Evolutionary conservation across 2,888 invertebrate species (phyloP).

Genomic region (Allophyes oxyacanthae): DNA sequence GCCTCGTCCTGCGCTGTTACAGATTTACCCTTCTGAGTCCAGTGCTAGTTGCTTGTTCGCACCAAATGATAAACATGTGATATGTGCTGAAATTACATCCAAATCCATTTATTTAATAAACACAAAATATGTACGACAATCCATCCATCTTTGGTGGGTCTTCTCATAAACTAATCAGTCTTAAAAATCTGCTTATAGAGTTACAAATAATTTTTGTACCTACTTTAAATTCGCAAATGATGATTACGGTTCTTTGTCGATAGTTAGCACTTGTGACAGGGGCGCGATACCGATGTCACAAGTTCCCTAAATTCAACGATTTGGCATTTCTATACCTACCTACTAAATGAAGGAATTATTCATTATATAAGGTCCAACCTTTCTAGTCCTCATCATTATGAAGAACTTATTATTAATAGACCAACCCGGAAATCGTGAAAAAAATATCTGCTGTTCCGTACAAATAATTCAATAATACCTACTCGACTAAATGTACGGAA

Average conservation of each 20-base stretch:
- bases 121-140: background rate
- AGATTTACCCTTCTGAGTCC: slow-evolving; percentile 52
- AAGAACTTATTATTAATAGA: no score
- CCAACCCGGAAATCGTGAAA: no score
- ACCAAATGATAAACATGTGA: slow-evolving; percentile 21
- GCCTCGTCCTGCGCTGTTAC: slow-evolving; percentile 59
- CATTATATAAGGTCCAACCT: no score
- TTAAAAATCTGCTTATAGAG: no score
- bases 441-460: no score
- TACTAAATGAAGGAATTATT: slow-evolving; percentile 41
- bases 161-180: no score
- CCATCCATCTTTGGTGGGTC: no score
- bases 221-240: no score
- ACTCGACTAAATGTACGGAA: no score
- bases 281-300: slow-evolving; percentile 27
- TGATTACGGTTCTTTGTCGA: slow-evolving; percentile 1
- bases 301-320: slow-evolving; percentile 29
- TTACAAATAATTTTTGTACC: no score
- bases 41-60: slow-evolving; percentile 36
- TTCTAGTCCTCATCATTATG: no score
- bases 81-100: slow-evolving; percentile 4
- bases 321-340: slow-evolving; percentile 37
- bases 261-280: slow-evolving; percentile 34
- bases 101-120: background rate
- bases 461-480: no score